Evolutionary conservation across 2,888 invertebrate species (phyloP).

Genomic region (Uropetala carovei): DNA sequence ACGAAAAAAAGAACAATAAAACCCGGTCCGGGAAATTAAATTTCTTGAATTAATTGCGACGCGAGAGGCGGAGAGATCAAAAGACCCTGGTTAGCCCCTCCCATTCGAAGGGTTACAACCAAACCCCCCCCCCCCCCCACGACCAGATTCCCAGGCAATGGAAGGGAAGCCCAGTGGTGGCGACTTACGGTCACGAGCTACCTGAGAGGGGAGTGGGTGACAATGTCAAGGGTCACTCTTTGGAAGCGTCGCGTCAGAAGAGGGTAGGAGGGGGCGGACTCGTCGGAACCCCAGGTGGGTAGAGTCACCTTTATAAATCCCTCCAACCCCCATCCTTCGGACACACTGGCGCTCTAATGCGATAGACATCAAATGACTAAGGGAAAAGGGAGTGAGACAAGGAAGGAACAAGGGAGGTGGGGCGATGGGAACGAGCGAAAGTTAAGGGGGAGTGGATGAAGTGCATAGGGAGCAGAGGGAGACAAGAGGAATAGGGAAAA

Average conservation of each 20-base stretch:
- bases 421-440: neutral
- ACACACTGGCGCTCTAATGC: neutral
- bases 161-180: neutral
- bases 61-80: neutral
- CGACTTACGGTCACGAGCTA: neutral
- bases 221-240: neutral
- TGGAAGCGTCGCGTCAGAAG: neutral
- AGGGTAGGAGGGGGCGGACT: neutral
- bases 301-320: neutral
- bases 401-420: neutral
- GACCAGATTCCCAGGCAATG: neutral
- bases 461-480: neutral
- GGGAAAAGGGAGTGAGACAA: neutral
- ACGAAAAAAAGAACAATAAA: too few species aligned
- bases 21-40: neutral
- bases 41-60: conserved; percentile 17
- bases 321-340: neutral
- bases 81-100: neutral
- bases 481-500: too few species aligned
- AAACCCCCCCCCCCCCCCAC: neutral
- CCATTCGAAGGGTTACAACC: neutral
- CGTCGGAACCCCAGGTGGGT: neutral
- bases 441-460: neutral
- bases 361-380: neutral
- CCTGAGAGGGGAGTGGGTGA: neutral